Percentiles rank a stretch among this genome's conserved stretches.
phyloP scores from a whole-genome alignment of 2,797 vertebrate species.

The Falco columbarius region DNA sequence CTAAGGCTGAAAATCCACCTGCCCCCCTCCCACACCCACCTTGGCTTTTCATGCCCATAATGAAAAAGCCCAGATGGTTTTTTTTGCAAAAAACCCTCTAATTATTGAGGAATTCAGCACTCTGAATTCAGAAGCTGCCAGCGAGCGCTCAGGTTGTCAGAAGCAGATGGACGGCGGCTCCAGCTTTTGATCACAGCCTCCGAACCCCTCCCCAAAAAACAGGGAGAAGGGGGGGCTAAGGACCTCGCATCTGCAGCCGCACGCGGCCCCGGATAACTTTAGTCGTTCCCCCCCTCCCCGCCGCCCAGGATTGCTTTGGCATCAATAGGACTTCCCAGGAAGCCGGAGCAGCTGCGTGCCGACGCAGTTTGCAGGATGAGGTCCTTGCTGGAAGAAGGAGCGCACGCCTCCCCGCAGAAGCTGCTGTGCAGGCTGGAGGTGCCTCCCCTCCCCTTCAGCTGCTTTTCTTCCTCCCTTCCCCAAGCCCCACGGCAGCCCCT shows the following conservation, averaged over 20 bases:
- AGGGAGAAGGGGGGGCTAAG: not conserved
- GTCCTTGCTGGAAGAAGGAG: not conserved
- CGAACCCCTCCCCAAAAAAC: not conserved
- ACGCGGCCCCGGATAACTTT: not conserved
- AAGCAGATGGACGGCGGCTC: conserved; percentile 52
- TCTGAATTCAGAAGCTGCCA: conserved; percentile 49
- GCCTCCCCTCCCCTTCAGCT: not conserved
- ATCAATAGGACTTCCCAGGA: conserved; percentile 59
- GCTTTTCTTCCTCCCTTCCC: not conserved
- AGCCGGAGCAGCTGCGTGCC: conserved; percentile 41
- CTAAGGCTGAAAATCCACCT: conserved; percentile 68
- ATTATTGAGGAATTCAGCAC: conserved; percentile 57
- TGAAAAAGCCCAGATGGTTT: conserved; percentile 63
- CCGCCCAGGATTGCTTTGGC: not conserved
- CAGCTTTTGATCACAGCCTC: conserved; percentile 42
- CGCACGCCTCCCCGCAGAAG: not conserved
- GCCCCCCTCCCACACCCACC: conserved; percentile 64
- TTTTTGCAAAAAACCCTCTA: conserved; percentile 11
- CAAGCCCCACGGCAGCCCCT: fast-evolving
- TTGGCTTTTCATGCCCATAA: conserved; percentile 56
- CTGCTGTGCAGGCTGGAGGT: not conserved
- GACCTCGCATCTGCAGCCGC: conserved; percentile 40
- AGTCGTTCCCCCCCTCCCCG: not conserved
- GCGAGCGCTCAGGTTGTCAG: conserved; percentile 53
- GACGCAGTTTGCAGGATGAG: conserved; percentile 6